Evolutionary conservation across 1,140 invertebrate species (phyloP).

Genomic region (Tetragnatha versicolor): DNA sequence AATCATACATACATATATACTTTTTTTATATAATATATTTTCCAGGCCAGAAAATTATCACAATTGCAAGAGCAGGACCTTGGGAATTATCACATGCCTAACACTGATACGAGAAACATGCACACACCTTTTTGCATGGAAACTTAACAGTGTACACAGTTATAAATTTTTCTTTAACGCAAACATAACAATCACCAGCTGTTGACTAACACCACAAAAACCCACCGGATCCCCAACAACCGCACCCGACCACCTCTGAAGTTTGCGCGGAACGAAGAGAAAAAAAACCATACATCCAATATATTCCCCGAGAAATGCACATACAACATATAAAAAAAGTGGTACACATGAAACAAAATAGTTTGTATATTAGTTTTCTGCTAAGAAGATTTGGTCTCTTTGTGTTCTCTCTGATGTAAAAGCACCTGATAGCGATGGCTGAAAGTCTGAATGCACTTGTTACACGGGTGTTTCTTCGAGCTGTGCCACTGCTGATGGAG

Average conservation of each 20-base stretch:
- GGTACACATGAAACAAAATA: constrained; percentile 10
- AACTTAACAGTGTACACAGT: constrained; percentile 13
- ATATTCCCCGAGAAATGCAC: constrained; percentile 15
- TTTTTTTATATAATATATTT: constrained; percentile 21
- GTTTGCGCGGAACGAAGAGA: constrained; percentile 1
- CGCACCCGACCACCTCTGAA: constrained; percentile 5
- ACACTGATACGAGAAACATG: constrained; percentile 32
- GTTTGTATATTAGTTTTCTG: background rate
- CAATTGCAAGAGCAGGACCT: constrained; percentile 47
- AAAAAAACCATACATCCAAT: constrained; percentile 27
- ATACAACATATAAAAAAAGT: constrained; percentile 14
- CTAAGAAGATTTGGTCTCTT: constrained; percentile 38
- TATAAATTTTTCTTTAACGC: constrained; percentile 25
- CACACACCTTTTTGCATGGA: constrained; percentile 6
- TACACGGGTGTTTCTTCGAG: constrained; percentile 35
- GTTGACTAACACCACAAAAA: constrained; percentile 39
- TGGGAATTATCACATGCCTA: constrained; percentile 55
- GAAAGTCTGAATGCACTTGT: constrained; percentile 51
- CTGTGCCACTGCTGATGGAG: constrained; percentile 47
- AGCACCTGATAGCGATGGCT: constrained; percentile 54
- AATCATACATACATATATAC: constrained; percentile 41
- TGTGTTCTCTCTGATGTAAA: constrained; percentile 53
- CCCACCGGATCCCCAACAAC: constrained; percentile 7
- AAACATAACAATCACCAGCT: constrained; percentile 32
- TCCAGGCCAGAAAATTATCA: constrained; percentile 55